phyloP scores from a whole-genome alignment of 35 echinoderm and acorn worm genomes.

The Apostichopus japonicus region DNA sequence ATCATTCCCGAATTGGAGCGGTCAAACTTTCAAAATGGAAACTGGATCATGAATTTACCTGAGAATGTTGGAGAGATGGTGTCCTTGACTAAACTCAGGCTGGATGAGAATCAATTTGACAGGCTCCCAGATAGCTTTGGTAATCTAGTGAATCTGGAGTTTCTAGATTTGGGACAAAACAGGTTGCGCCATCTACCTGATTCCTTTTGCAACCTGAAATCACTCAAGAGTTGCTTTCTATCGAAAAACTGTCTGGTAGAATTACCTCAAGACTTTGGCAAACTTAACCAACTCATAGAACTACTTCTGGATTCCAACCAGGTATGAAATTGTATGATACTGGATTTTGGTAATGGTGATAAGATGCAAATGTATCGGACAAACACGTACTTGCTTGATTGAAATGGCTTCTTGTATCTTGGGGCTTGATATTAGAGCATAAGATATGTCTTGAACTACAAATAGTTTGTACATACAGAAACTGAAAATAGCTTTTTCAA shows the following conservation, averaged over 20 bases:
- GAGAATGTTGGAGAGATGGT: constrained; percentile 74
- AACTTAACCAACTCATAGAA: constrained; percentile 64
- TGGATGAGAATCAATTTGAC: constrained; percentile 86
- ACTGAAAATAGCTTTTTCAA: no score
- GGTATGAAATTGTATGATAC: constrained; percentile 29
- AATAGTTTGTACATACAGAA: no score
- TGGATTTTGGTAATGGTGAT: neutral
- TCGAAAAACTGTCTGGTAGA: constrained; percentile 81
- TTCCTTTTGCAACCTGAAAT: constrained; percentile 69
- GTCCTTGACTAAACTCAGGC: constrained; percentile 58
- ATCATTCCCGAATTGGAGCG: constrained; percentile 79
- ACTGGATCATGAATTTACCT: constrained; percentile 76
- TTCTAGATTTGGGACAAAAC: constrained; percentile 92
- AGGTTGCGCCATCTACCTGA: constrained; percentile 66
- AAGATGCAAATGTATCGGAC: neutral
- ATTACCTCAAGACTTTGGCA: constrained; percentile 86
- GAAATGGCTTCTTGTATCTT: no score
- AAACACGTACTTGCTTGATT: no score
- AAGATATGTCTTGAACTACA: no score
- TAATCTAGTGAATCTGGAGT: constrained; percentile 68
- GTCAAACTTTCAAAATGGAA: constrained; percentile 91
- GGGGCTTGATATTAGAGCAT: no score
- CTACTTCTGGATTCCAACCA: constrained; percentile 80
- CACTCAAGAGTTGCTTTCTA: constrained; percentile 77
- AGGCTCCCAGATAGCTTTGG: constrained; percentile 84